These are phyloP conservation scores for Glomeris maerens DNA, from an alignment of 1,140 invertebrate species.

Conservation along the genomic window DNA sequence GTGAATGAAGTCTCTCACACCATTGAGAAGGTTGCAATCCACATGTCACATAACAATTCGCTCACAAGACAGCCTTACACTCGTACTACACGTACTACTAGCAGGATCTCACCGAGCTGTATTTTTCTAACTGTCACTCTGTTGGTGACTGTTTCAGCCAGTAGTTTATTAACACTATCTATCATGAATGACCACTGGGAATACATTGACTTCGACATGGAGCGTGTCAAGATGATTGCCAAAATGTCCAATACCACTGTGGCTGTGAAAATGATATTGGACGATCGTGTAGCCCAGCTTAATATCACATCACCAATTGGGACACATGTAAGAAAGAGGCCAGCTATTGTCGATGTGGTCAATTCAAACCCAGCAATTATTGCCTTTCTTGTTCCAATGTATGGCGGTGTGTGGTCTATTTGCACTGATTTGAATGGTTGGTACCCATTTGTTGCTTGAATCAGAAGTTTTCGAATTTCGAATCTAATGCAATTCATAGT, in stretches of 20 bases:
- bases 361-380: too few species aligned
- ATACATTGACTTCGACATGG: conserved; percentile 54
- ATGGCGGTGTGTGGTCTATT: conserved; percentile 71
- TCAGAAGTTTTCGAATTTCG: not conserved
- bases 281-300: conserved; percentile 44
- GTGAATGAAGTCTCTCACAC: too few species aligned
- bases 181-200: conserved; percentile 80
- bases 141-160: conserved; percentile 43
- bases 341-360: too few species aligned
- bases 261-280: conserved; percentile 46
- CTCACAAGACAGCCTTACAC: too few species aligned
- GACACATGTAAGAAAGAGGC: not conserved
- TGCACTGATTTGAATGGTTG: conserved; percentile 61
- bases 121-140: conserved; percentile 33
- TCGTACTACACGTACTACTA: too few species aligned
- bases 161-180: conserved; percentile 59
- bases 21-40: too few species aligned
- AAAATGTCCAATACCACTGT: conserved; percentile 19
- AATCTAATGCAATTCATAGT: not conserved
- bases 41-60: too few species aligned
- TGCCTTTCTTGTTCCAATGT: conserved; percentile 62
- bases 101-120: conserved; percentile 2
- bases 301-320: conserved; percentile 13
- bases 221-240: conserved; percentile 24
- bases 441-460: too few species aligned